Evolutionary conservation across 2,113 vertebrate genomes (phyloP), one percentile per base, ranked within the genome.

Genomic region (Sinocyclocheilus maitianheensis): DNA sequence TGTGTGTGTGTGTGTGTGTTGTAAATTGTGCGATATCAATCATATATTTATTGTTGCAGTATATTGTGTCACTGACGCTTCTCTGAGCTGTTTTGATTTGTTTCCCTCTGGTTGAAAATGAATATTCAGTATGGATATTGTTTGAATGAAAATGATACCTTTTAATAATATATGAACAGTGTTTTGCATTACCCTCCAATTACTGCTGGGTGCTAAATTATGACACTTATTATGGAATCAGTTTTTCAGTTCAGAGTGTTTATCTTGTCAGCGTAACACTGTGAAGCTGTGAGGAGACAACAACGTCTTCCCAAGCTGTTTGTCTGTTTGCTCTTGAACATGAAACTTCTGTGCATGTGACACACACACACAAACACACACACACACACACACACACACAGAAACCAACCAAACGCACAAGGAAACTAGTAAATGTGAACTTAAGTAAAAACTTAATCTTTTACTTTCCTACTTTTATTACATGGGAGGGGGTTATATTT

Each of bases 41-140:
- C 87, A 82, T 85, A 77, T 74, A 83, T 88, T 77, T 83, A 51
- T 67, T 88, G 72, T 78, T 88, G 14, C 58, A 67, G 40, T 69
- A 62, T n/a, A 51, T 18, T 69, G 60, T 88, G 72, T 72, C 51
- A 53, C 60, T 20, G 71, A 63, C 3, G 46, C 51, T 34, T 82
- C 76, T 82, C 16, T 22, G 53, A 22, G 13, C n/a, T 51, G 34
- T 82, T 82, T 83, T 51, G 60, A 62, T 85, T 77, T 67, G 34
- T 72, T 81, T 67, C n/a, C 60, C 60, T 65, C n/a, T 81, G 40
- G 60, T 65, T 48, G 14, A 65, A 65, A 48, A 46, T 65, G 60
- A 65, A 48, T 81, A 26, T 81, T 81, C 60, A 81, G n/a, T 26
- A 26, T 46, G 60, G 24, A 81, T 65, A 63, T 14, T 11, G 40